phyloP scores from a whole-genome alignment of 2,888 invertebrate genomes.

The Lamellibrachia satsuma region DNA sequence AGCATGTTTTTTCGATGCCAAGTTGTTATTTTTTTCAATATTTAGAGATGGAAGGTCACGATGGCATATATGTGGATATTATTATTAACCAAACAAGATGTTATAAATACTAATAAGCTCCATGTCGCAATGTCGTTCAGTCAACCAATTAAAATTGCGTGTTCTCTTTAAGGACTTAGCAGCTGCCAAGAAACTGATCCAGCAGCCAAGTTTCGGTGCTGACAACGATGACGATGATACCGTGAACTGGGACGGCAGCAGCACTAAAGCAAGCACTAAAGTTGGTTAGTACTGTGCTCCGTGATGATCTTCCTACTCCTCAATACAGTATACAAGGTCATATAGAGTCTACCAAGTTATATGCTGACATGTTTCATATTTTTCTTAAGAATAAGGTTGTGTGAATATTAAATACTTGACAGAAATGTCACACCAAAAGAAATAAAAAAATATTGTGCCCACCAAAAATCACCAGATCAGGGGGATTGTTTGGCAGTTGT shows the following conservation, averaged over 20 bases:
- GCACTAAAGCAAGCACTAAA: conserved; percentile 12
- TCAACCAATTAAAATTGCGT: neutral
- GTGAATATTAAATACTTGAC: too few relatives aligned
- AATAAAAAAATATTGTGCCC: too few relatives aligned
- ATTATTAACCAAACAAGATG: too few relatives aligned
- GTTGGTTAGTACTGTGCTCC: neutral
- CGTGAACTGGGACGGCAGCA: conserved; percentile 25
- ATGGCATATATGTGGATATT: too few relatives aligned
- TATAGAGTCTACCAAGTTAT: too few relatives aligned
- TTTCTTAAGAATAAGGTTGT: neutral
- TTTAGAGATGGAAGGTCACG: too few relatives aligned
- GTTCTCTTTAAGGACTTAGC: conserved; percentile 38
- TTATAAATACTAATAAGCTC: too few relatives aligned
- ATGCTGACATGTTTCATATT: too few relatives aligned
- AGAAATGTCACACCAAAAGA: too few relatives aligned
- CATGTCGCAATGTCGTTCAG: neutral
- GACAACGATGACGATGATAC: conserved; percentile 25
- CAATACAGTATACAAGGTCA: neutral
- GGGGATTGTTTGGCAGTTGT: neutral
- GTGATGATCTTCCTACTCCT: neutral
- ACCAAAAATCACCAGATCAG: neutral
- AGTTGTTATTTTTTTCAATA: too few relatives aligned
- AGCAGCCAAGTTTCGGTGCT: conserved; percentile 25
- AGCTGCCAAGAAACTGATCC: conserved; percentile 46
- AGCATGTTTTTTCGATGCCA: too few relatives aligned